Base-by-base conservation (phyloP, 2,888 invertebrate genomes). In the Podabrus alpinus region DNA sequence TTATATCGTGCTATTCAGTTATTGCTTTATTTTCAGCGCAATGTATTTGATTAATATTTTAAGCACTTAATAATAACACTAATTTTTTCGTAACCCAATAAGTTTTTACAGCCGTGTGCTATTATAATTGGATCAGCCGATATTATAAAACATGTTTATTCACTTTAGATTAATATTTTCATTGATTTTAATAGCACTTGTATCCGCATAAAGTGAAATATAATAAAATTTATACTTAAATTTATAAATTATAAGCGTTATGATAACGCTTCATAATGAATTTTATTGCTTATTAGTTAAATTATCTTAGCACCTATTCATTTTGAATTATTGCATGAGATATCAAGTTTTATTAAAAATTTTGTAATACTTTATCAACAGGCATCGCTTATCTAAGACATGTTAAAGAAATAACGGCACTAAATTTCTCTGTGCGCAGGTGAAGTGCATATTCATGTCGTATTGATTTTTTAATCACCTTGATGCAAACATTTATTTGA, bases 361-460 rank as follows among this genome's bases (percentile, higher is more conserved):
- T 45, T 45, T 45, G n/a, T 45, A n/a, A 45, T 45, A 45, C 7
- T 9, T 45, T n/a, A 45, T 45, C 45, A 45, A 45, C n/a, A 4
- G n/a, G 9, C 45, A 45, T 45, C 45, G n/a, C 45, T 45, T 45
- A 45, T 45, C 45, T 45, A 45, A 45, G 45, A 45, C 45, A 45
- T 45, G 45, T 64, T 13, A 19, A 64, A n/a, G 21, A 64, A 64
- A 64, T 64, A 19, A n/a, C 62, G 21, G 62, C 19, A 64, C 17
- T 64, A 75, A 77, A 79, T 77, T 76, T 69, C 69, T 69, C 70
- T 75, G 70, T 60, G 73, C 75, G 76, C 75, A 79, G 71, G 77
- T 75, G 79, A 80, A 82, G 81, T 82, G 81, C 81, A 80, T 80
- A 80, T 79, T 80, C 82, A 77, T 80, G 80, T 82, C 78, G 77